Evolutionary conservation across 1,140 invertebrate species (phyloP).

Genomic region (Periplaneta americana): DNA sequence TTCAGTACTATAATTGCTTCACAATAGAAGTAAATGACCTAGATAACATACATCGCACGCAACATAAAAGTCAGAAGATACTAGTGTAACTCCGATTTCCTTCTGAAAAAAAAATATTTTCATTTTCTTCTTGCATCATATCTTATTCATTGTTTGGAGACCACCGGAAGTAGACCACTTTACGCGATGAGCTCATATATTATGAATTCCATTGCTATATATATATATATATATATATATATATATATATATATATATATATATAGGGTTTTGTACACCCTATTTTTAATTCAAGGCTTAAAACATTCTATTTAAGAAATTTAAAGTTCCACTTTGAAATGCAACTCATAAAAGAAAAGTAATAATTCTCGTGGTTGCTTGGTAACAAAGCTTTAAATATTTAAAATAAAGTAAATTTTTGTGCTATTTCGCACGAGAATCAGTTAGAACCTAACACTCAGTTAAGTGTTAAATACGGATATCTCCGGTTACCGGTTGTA

Average conservation of each 20-base stretch:
- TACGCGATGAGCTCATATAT: too few relatives aligned
- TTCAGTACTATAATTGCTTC: too few relatives aligned
- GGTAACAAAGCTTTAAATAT: slow-evolving; percentile 9
- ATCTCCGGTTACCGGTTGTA: background rate
- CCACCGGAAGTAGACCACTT: too few relatives aligned
- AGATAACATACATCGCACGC: too few relatives aligned
- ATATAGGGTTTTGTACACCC: background rate
- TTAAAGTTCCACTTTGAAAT: background rate
- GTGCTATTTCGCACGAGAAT: background rate
- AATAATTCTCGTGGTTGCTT: background rate
- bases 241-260: background rate
- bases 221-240: background rate
- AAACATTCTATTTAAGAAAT: background rate
- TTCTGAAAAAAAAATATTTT: too few relatives aligned
- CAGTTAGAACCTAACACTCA: background rate
- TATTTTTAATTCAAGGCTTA: background rate
- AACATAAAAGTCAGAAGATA: too few relatives aligned
- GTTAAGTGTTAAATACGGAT: too few relatives aligned
- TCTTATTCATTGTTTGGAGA: too few relatives aligned
- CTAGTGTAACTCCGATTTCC: too few relatives aligned
- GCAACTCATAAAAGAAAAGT: background rate
- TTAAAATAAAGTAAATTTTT: background rate
- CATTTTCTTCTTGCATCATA: too few relatives aligned
- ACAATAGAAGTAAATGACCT: too few relatives aligned
- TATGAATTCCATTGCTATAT: background rate